Evolutionary conservation across 2,888 invertebrate species (phyloP), one percentile per base, ranked within the genome.

Genomic region (Chrysolina oricalcia): DNA sequence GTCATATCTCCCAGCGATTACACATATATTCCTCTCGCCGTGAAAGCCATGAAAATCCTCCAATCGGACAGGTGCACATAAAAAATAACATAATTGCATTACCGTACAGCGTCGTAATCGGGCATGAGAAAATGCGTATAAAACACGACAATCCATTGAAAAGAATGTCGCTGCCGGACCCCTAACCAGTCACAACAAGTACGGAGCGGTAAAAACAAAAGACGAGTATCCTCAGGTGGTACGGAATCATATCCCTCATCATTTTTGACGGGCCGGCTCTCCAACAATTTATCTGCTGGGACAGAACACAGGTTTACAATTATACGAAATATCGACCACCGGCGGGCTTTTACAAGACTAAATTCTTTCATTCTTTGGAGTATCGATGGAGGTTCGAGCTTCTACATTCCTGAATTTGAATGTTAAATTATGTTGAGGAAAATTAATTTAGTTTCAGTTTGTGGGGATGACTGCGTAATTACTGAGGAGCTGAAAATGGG

Each of bases 171-270:
- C 73, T 72, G 78, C 76, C 76, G 83, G 84, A 85, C 84, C 84
- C 85, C 85, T 83, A 82, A 82, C 84, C 83, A 83, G 83, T 81
- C 80, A 79, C 75, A 82, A 82, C 83, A 82, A 83, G 83, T 81
- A 81, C 77, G 73, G 73, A 75, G 84, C 85, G 86, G 85, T 84
- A 83, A 82, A 86, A 85, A 86, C 85, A 85, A 86, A 85, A 84
- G 80, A 74, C 73, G 66, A 70, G 70, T 74, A 77, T 76, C 86
- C 84, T 84, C 83, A 84, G 85, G 86, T 86, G 85, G 85, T 85
- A 83, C 81, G 76, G 81, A 84, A 84, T 85, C 83, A 83, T 84
- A 85, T 85, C 85, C 86, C 86, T 86, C 85, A 82, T 86, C 86
- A 86, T 83, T 83, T 83, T 81, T 85, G 85, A 85, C 85, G 83